These are phyloP conservation scores for Lithobates sylvaticus DNA, from an alignment of 2,797 vertebrate species.

Conservation along the genomic window DNA sequence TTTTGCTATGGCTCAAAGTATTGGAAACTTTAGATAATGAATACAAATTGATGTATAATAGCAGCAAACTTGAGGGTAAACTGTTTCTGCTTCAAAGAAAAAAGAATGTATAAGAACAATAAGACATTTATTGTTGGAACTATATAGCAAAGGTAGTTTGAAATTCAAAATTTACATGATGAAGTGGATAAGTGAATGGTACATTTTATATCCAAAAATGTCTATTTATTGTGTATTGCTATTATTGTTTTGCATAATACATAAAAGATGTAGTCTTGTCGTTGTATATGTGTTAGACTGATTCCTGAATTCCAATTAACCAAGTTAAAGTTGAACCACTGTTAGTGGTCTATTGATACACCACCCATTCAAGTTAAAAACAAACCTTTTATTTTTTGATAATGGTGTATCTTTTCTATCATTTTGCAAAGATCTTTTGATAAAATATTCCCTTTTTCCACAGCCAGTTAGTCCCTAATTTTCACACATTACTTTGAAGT, in stretches of 20 bases:
- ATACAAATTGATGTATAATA: constrained; percentile 10
- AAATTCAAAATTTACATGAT: background rate
- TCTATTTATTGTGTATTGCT: background rate
- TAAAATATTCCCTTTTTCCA: too few species aligned
- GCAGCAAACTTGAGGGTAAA: background rate
- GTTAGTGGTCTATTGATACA: too few species aligned
- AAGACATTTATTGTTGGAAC: background rate
- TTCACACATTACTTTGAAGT: too few species aligned
- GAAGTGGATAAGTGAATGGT: background rate
- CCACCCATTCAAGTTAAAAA: too few species aligned
- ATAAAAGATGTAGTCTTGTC: too few species aligned
- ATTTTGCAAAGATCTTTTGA: too few species aligned
- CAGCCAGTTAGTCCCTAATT: too few species aligned
- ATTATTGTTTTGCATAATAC: background rate
- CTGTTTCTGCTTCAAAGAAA: background rate
- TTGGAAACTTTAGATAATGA: background rate
- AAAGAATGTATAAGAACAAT: background rate
- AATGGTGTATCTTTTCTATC: too few species aligned
- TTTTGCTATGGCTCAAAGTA: constrained; percentile 6
- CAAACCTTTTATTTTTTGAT: too few species aligned
- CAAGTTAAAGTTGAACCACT: too few species aligned
- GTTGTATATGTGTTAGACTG: too few species aligned
- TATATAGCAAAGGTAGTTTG: background rate
- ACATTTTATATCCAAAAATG: background rate
- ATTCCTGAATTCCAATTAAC: too few species aligned